Percentiles rank a stretch among this genome's conserved stretches.
Evolutionary conservation across 2,888 invertebrate species (phyloP).

Genomic region (Matsumyia berberina): DNA sequence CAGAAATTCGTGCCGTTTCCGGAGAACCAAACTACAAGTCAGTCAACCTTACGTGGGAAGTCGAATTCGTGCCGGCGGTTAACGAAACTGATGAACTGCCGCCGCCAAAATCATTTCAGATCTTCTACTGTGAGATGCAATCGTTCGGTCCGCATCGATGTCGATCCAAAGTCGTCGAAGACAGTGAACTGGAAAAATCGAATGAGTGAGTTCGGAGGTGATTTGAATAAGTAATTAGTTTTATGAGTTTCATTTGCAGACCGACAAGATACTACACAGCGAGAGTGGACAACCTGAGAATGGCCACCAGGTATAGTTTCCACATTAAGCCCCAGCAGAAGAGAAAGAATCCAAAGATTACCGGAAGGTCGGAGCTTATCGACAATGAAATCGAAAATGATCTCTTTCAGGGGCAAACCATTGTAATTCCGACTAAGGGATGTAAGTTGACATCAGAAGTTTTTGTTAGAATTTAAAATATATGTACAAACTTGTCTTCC

Average conservation of each 20-base stretch:
- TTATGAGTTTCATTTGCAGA: constrained; percentile 67
- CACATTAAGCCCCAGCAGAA: constrained; percentile 88
- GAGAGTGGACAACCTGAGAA: constrained; percentile 89
- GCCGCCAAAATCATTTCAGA: constrained; percentile 87
- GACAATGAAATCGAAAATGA: constrained; percentile 84
- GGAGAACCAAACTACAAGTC: constrained; percentile 84
- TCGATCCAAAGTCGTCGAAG: constrained; percentile 85
- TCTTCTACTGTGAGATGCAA: constrained; percentile 92
- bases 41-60: constrained; percentile 84
- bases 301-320: constrained; percentile 93
- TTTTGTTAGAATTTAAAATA: constrained; percentile 1
- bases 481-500: constrained; percentile 31
- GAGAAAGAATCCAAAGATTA: constrained; percentile 84
- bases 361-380: constrained; percentile 83
- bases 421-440: constrained; percentile 92
- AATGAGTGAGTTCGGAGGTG: constrained; percentile 55
- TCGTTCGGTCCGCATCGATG: constrained; percentile 92
- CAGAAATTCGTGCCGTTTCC: constrained; percentile 84
- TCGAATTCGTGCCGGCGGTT: constrained; percentile 82
- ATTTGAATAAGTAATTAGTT: constrained; percentile 45
- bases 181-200: constrained; percentile 75
- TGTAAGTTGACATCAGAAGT: constrained; percentile 86
- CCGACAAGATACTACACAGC: constrained; percentile 85
- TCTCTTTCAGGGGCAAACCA: constrained; percentile 86
- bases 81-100: constrained; percentile 82